Evolutionary conservation across 2,113 vertebrate species (phyloP).

Genomic region (Nibea coibor): DNA sequence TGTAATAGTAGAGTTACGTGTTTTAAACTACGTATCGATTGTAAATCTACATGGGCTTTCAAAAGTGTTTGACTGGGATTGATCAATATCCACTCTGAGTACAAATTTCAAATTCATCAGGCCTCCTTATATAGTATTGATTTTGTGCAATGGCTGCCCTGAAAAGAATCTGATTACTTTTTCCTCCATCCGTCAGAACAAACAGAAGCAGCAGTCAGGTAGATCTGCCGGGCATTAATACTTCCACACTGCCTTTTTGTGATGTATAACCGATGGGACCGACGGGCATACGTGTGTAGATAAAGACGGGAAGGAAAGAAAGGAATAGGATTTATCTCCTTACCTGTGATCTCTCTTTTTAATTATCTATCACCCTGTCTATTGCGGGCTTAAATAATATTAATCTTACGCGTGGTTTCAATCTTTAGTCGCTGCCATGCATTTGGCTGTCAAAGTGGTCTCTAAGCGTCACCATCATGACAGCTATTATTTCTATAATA

Average conservation of each 20-base stretch:
- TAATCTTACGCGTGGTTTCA: neutral
- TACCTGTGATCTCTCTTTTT: neutral
- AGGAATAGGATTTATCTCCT: neutral
- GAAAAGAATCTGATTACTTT: constrained; percentile 77
- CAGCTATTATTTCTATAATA: constrained; percentile 31
- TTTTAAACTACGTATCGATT: constrained; percentile 66
- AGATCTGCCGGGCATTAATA: constrained; percentile 24
- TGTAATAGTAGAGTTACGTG: constrained; percentile 17
- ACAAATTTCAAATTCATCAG: constrained; percentile 84
- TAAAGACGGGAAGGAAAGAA: neutral
- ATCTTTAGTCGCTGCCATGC: neutral
- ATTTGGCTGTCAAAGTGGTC: constrained; percentile 3
- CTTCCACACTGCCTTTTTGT: constrained; percentile 28
- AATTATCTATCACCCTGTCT: neutral
- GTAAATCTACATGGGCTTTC: constrained; percentile 65
- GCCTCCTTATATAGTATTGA: constrained; percentile 83
- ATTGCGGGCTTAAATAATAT: neutral
- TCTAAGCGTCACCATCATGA: neutral
- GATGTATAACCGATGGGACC: constrained; percentile 3
- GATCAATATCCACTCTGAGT: constrained; percentile 82
- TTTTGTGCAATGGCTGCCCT: constrained; percentile 73
- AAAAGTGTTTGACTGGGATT: constrained; percentile 71
- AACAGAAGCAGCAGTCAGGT: constrained; percentile 54
- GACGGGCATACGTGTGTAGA: neutral
- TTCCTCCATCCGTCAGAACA: constrained; percentile 59